Evolutionary conservation across 35 echinoderm and acorn worm genomes (phyloP).

Genomic region (Acanthaster planci): DNA sequence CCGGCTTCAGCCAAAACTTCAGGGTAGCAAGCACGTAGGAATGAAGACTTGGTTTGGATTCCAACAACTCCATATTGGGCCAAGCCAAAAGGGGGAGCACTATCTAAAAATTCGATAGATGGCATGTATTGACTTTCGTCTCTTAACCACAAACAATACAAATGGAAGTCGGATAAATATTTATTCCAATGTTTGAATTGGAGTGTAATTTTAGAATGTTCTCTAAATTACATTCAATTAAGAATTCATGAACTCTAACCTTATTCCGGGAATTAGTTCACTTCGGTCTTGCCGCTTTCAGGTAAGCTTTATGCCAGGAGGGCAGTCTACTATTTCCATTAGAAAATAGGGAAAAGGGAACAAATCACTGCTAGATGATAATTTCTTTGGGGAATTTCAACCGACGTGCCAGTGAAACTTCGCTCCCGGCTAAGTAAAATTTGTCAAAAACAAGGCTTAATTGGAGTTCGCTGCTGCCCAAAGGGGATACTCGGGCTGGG

Average conservation of each 20-base stretch:
- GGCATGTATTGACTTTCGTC: no score
- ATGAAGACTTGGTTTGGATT: no score
- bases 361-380: neutral
- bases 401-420: neutral
- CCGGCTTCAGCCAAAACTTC: no score
- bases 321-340: neutral
- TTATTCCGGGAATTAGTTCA: neutral
- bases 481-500: neutral
- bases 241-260: neutral
- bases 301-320: neutral
- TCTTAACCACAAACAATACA: no score
- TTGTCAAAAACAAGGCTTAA: conserved; percentile 20
- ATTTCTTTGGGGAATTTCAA: conserved; percentile 11
- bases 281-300: neutral
- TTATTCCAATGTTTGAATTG: no score
- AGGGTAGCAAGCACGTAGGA: no score
- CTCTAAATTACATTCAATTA: neutral
- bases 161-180: no score
- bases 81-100: no score
- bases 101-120: no score
- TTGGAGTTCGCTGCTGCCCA: neutral
- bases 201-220: no score
- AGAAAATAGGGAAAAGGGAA: neutral
- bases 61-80: no score
- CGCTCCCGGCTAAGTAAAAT: neutral